These are phyloP conservation scores for chimpanzee (Pan troglodytes) DNA, from an alignment of 2,113 vertebrate species.

Conservation along the genomic window NHGRI_mPanTro3-v2.1_pri NC_072404.2:24398501-24399000, in stretches of 20 bases:
- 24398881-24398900: neutral
- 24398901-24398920: neutral
- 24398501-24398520: neutral
- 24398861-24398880: neutral
- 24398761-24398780: neutral
- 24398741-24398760: neutral
- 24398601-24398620: neutral
- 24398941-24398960: neutral
- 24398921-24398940: neutral
- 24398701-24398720: neutral
- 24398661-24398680: neutral
- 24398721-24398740: neutral
- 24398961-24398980: neutral
- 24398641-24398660: neutral
- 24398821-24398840: neutral
- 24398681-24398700: slow-evolving; percentile 35
- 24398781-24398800: neutral
- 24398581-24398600: neutral
- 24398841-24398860: neutral
- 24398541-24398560: neutral
- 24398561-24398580: neutral
- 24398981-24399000: neutral
- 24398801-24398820: neutral
- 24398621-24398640: neutral
- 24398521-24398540: neutral